Evolutionary conservation across 2,113 vertebrate species (phyloP), one percentile per base, ranked within the genome.

Genomic region (Astur gentilis): DNA sequence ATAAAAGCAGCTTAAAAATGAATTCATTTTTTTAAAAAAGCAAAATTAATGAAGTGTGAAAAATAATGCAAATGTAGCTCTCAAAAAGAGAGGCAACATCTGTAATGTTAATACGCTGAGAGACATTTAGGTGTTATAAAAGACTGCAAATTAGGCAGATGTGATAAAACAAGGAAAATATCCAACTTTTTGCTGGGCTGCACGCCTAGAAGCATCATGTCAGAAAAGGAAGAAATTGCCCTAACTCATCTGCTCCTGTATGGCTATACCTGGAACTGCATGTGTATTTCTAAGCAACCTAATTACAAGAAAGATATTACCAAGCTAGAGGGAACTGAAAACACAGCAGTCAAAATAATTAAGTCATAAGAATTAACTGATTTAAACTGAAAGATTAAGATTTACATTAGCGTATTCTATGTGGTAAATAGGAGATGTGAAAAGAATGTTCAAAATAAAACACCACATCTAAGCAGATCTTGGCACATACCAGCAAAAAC

Each of bases 91-190:
- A 93, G 49, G 65, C 86, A 87, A 91, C 92, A 96, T 91, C 94
- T 85, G 77, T 78, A 94, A 72, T 1, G 65, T 52, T 89, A 91
- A 82, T 89, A 49, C 11, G 73, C 77, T 76, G 81, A 81, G 87
- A 91, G 60, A 92, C 67, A 62, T 42, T 20, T 22, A 92, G 71
- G 94, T 92, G 83, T 86, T 93, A 75, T 17, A 89, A 57, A 86
- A 84, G 86, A 87, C 0, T 79, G 83, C 47, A 95, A 84, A 96
- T 87, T 22, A 94, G 57, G 78, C 95, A 97, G 94, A 96, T 91
- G 89, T 82, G 91, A 89, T 23, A 57, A 42, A 93, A 47, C 17
- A 65, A 89, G 90, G 77, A 91, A 82, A 95, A 94, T 6, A 61
- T 38, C 87, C 89, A 87, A 64, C 36, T 87, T n/a, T 52, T 62